phyloP scores from a whole-genome alignment of 2,797 vertebrate genomes.

The Onychomys leucogaster region DNA sequence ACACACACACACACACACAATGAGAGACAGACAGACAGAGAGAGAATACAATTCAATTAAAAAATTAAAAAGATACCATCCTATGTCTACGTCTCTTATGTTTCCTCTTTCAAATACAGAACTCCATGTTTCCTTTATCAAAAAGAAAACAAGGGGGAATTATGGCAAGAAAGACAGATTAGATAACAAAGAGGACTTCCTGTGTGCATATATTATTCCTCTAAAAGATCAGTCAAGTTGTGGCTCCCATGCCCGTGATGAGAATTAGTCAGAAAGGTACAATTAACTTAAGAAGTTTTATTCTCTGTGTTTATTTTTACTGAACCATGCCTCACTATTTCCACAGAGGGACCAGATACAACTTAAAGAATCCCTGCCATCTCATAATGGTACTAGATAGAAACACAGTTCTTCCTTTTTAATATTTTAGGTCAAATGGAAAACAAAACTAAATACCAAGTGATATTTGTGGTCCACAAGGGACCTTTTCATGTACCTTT shows the following conservation, averaged over 20 bases:
- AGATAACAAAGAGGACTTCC: conserved; percentile 74
- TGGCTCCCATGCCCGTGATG: not conserved
- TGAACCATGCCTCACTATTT: not conserved
- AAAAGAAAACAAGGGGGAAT: conserved; percentile 58
- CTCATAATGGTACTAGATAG: not conserved
- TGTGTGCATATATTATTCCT: conserved; percentile 19
- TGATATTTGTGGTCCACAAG: not conserved
- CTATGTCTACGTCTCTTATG: not conserved
- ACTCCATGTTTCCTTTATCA: too few relatives aligned
- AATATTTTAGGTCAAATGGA: not conserved
- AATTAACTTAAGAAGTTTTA: conserved; percentile 51
- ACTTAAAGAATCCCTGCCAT: not conserved
- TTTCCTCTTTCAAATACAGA: not conserved
- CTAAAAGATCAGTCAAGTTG: conserved; percentile 38
- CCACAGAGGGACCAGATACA: not conserved
- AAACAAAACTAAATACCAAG: not conserved
- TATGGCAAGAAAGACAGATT: conserved; percentile 62
- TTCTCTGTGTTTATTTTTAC: conserved; percentile 24
- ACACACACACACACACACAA: not conserved
- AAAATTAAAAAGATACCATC: not conserved
- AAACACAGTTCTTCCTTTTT: not conserved
- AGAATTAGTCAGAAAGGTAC: conserved; percentile 36
- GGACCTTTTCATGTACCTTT: not conserved
- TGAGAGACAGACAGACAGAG: not conserved
- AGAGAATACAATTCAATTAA: not conserved